Evolutionary conservation across 2,888 invertebrate genomes (phyloP).

Genomic region (Drosophila greeni): DNA sequence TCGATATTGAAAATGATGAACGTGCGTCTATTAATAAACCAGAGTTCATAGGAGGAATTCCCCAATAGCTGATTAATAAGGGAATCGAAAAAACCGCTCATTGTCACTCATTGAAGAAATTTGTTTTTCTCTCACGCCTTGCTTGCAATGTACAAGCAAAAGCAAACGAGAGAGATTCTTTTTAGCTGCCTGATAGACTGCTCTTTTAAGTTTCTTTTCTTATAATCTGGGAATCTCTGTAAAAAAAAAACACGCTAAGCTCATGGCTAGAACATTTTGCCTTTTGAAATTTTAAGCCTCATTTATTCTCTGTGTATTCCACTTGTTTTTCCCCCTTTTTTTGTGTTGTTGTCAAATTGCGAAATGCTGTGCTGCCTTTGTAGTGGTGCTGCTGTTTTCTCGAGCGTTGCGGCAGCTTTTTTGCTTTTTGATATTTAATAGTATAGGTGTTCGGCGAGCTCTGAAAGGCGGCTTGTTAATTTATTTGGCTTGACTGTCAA

Average conservation of each 20-base stretch:
- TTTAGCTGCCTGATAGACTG: background rate
- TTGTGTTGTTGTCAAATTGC: constrained; percentile 48
- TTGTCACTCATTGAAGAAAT: background rate
- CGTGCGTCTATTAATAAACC: background rate
- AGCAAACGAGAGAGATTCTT: background rate
- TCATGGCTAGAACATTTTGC: background rate
- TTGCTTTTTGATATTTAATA: constrained; percentile 9
- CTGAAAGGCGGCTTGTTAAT: constrained; percentile 56
- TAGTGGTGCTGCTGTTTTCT: constrained; percentile 44
- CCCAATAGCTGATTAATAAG: background rate
- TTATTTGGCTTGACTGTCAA: constrained; percentile 64
- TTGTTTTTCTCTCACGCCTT: background rate
- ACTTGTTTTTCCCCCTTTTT: constrained; percentile 23
- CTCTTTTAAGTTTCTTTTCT: background rate
- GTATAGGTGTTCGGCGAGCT: constrained; percentile 33
- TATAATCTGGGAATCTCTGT: background rate
- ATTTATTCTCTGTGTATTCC: constrained; percentile 3
- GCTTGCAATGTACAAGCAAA: background rate
- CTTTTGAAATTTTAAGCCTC: background rate
- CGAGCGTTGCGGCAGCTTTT: constrained; percentile 53
- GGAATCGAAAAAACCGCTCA: background rate
- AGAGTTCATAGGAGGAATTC: background rate
- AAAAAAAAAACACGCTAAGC: background rate
- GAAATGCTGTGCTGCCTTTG: constrained; percentile 44
- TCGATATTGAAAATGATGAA: background rate